Percentiles rank a stretch among this genome's conserved stretches.
Conservation (phyloP, 2,888 invertebrate species). For the Laothoe populi region DNA sequence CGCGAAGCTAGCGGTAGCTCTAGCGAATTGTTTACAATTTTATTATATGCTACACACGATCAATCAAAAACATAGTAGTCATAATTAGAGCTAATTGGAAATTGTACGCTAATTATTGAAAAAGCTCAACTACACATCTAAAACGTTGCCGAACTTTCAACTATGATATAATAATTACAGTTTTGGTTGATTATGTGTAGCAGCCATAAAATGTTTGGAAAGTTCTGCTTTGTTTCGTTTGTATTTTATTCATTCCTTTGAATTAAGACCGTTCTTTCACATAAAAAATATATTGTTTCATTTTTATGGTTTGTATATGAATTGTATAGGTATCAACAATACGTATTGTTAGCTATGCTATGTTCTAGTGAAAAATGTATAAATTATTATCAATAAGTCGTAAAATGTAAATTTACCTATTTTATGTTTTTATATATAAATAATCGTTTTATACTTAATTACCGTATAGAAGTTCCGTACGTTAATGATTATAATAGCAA, state of each 20-base stretch:
- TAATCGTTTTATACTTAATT: too few relatives aligned
- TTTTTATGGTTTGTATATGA: too few relatives aligned
- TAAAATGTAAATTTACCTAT: too few relatives aligned
- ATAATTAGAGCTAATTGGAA: background rate
- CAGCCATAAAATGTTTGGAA: background rate
- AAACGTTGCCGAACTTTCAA: background rate
- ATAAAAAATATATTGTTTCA: background rate
- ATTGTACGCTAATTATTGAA: background rate
- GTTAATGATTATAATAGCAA: too few relatives aligned
- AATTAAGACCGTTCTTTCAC: background rate
- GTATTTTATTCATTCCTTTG: background rate
- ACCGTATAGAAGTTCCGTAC: too few relatives aligned
- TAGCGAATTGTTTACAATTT: slow-evolving; percentile 1
- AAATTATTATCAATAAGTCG: too few relatives aligned
- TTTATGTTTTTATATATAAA: too few relatives aligned
- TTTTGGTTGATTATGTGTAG: background rate
- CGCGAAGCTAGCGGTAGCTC: background rate
- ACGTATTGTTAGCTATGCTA: too few relatives aligned
- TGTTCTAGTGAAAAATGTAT: too few relatives aligned
- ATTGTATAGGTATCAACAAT: too few relatives aligned
- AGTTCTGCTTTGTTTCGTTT: background rate
- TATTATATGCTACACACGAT: background rate
- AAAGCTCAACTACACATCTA: background rate
- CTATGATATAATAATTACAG: background rate
- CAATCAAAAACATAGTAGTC: background rate